Percentiles rank a stretch among this genome's conserved stretches.
Evolutionary conservation across 2,888 invertebrate genomes (phyloP).

Genomic region (Emmelina monodactyla): DNA sequence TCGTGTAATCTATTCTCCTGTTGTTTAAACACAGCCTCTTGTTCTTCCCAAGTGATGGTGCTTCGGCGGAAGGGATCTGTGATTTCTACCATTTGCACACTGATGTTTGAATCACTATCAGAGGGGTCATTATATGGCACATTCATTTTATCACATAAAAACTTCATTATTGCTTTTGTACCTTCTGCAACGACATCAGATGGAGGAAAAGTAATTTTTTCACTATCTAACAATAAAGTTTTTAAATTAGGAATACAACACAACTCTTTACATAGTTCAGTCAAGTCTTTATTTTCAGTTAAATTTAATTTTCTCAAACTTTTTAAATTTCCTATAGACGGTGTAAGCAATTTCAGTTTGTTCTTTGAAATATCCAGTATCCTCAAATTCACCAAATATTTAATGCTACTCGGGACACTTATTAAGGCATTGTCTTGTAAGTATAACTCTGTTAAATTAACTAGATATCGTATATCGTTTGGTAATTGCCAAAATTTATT

Average conservation of each 20-base stretch:
- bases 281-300: constrained; percentile 65
- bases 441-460: constrained; percentile 76
- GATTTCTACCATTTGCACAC: constrained; percentile 25
- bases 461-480: constrained; percentile 69
- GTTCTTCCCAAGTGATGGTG: constrained; percentile 63
- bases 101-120: constrained; percentile 27
- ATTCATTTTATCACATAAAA: constrained; percentile 57
- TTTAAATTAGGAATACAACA: constrained; percentile 70
- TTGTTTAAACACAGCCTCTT: constrained; percentile 68
- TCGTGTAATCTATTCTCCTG: constrained; percentile 72
- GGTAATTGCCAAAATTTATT: constrained; percentile 73
- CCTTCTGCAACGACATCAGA: constrained; percentile 65
- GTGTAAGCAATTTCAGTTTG: constrained; percentile 69
- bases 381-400: constrained; percentile 68
- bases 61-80: constrained; percentile 27
- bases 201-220: constrained; percentile 72
- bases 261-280: constrained; percentile 69
- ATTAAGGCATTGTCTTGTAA: constrained; percentile 75
- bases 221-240: constrained; percentile 68
- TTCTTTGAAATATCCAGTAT: constrained; percentile 77
- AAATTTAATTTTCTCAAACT: constrained; percentile 69
- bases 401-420: constrained; percentile 73
- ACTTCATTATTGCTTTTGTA: constrained; percentile 71
- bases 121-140: constrained; percentile 56
- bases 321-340: constrained; percentile 68